A percentile compares a stretch with the other conserved stretches of the same genome.
phyloP scores from a whole-genome alignment of 2,797 vertebrate species.

The Nasua narica region DNA sequence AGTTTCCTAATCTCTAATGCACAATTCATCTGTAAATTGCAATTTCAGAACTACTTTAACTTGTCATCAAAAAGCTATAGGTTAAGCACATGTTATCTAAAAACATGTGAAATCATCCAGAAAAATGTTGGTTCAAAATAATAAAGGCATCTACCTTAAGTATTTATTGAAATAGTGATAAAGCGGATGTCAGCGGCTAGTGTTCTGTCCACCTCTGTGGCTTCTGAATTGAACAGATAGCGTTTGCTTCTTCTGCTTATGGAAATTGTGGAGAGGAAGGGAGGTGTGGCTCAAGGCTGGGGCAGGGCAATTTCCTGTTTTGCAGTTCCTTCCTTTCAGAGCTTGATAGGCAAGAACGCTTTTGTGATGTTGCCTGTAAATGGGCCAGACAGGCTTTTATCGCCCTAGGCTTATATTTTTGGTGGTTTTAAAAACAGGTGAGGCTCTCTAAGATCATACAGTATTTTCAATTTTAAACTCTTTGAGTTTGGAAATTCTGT shows the following conservation, averaged over 20 bases:
- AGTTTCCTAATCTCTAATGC: background rate
- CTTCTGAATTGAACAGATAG: background rate
- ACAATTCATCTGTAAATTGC: background rate
- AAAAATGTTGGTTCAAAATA: background rate
- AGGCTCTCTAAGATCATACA: background rate
- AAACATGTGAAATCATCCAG: background rate
- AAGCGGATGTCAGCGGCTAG: background rate
- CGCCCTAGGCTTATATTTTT: background rate
- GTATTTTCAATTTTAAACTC: conserved; percentile 4
- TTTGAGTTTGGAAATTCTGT: background rate
- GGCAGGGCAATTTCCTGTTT: conserved; percentile 57
- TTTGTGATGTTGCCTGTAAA: conserved; percentile 31
- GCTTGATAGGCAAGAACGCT: conserved; percentile 8
- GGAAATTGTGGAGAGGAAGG: conserved; percentile 54
- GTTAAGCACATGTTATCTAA: background rate
- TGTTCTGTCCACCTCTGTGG: background rate
- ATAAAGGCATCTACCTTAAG: background rate
- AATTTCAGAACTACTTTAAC: background rate
- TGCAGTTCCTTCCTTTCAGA: conserved; percentile 59
- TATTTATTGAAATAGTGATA: background rate
- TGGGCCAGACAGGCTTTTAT: background rate
- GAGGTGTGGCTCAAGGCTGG: conserved; percentile 22
- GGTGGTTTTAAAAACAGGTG: conserved; percentile 12
- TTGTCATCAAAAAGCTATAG: background rate
- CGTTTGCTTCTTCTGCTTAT: background rate